Evolutionary conservation across 2,797 vertebrate species (phyloP).

Genomic region (Kryptolebias ocellatus): DNA sequence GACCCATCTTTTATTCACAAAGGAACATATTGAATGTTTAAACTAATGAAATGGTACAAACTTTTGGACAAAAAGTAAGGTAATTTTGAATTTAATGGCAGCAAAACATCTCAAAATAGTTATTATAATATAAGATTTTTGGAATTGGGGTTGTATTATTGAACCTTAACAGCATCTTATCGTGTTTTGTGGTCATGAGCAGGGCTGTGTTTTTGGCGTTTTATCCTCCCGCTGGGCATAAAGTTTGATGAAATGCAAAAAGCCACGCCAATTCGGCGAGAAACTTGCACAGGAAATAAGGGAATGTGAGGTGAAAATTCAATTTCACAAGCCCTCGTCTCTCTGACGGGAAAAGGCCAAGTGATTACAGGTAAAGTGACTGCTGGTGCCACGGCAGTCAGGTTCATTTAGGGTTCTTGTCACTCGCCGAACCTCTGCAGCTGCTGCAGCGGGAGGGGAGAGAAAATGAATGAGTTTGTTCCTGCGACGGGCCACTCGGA

Average conservation of each 20-base stretch:
- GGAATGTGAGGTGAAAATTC: constrained; percentile 27
- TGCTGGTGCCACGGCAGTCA: constrained; percentile 57
- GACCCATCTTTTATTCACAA: too few species aligned
- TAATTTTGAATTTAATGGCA: too few species aligned
- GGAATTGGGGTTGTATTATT: too few species aligned
- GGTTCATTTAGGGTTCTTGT: constrained; percentile 46
- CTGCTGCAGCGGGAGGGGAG: constrained; percentile 27
- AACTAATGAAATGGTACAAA: too few species aligned
- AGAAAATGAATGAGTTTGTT: constrained; percentile 46
- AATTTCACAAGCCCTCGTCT: constrained; percentile 40
- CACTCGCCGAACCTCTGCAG: constrained; percentile 51
- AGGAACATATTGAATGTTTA: too few species aligned
- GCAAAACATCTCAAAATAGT: too few species aligned
- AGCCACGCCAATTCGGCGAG: background rate
- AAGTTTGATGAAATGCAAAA: background rate
- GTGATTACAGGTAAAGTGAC: constrained; percentile 59
- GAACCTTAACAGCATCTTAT: too few species aligned
- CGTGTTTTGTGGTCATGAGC: too few species aligned
- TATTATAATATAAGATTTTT: too few species aligned
- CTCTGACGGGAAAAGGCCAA: constrained; percentile 40
- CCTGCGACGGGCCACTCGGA: constrained; percentile 26
- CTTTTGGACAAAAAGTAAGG: too few species aligned
- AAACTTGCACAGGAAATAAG: constrained; percentile 2
- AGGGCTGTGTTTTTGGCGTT: too few species aligned
- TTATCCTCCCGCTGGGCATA: too few species aligned